Conservation (phyloP, 2,888 invertebrate genomes). For the Metacarcinus magister region DNA sequence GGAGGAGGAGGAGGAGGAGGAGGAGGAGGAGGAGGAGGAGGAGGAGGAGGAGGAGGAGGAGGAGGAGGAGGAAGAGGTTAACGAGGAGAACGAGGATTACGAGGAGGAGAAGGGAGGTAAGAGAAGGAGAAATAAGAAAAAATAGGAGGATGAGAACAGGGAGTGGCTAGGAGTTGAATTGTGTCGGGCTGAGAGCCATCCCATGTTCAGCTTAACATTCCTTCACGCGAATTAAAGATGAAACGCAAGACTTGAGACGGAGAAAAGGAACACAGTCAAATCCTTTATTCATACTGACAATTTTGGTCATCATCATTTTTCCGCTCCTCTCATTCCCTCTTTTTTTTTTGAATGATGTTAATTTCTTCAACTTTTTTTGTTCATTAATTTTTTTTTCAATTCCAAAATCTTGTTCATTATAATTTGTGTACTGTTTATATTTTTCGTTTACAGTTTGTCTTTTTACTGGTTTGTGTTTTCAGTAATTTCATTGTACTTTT, state of each 20-base stretch:
- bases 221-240: background rate
- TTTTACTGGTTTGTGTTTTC: background rate
- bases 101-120: background rate
- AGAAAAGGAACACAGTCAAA: background rate
- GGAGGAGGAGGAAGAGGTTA: background rate
- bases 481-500: background rate
- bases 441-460: background rate
- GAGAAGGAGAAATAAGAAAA: background rate
- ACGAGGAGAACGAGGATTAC: background rate
- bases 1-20: conserved; percentile 4
- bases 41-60: background rate
- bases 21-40: background rate
- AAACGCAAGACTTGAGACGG: background rate
- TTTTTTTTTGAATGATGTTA: background rate
- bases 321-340: background rate
- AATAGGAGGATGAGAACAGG: background rate
- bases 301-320: background rate
- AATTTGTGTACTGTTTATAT: background rate
- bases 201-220: background rate
- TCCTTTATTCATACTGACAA: background rate
- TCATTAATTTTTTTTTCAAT: background rate
- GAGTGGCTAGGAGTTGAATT: background rate
- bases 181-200: background rate
- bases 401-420: background rate
- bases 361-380: background rate